Evolutionary conservation across 2,888 invertebrate species (phyloP).

Genomic region (Cistogaster globosa): DNA sequence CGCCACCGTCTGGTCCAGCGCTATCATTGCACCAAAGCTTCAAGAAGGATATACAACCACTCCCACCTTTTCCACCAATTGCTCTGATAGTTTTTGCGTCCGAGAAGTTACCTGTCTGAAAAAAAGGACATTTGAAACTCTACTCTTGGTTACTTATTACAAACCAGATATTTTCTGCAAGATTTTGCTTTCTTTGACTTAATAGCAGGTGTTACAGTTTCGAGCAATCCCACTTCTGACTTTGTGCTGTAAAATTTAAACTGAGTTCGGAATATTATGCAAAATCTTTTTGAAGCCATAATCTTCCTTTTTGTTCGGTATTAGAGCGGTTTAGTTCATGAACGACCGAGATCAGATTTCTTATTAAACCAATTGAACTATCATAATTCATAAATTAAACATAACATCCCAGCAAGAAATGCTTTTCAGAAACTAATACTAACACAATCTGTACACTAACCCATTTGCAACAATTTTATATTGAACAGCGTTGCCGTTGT

Average conservation of each 20-base stretch:
- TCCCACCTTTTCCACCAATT: conserved; percentile 94
- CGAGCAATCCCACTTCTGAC: neutral
- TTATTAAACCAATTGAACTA: no score
- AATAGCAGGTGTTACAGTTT: conserved; percentile 14
- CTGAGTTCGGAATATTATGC: neutral
- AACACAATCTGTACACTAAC: no score
- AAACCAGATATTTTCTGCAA: conserved; percentile 4
- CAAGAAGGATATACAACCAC: conserved; percentile 95
- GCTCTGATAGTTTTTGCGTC: conserved; percentile 88
- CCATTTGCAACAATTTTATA: no score
- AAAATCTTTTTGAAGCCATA: conserved; percentile 1
- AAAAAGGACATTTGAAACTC: neutral
- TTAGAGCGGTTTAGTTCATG: no score
- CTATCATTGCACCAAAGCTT: conserved; percentile 91
- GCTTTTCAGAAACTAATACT: no score
- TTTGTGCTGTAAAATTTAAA: conserved; percentile 9
- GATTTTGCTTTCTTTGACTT: conserved; percentile 39
- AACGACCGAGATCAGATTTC: no score
- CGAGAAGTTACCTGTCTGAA: conserved; percentile 86
- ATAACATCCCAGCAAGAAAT: no score
- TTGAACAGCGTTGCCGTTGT: no score
- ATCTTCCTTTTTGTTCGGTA: no score
- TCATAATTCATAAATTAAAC: no score
- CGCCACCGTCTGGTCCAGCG: conserved; percentile 95
- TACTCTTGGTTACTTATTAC: neutral